phyloP scores from a whole-genome alignment of 1,140 invertebrate genomes.

The Maniola jurtina region DNA sequence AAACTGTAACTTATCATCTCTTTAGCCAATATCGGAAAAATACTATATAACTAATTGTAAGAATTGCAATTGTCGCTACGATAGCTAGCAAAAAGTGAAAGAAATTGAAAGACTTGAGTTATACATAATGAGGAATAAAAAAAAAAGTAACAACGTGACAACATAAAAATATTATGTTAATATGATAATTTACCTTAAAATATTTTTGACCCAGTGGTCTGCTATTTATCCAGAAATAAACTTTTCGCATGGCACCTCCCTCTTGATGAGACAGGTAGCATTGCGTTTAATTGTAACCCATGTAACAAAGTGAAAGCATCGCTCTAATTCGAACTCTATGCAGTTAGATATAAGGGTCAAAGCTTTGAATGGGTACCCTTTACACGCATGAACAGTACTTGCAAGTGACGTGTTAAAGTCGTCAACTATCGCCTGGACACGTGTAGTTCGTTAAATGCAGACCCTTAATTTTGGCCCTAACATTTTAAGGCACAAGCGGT shows the following conservation, averaged over 20 bases:
- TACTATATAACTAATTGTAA: too few relatives aligned
- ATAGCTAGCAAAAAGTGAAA: too few relatives aligned
- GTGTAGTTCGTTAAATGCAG: slow-evolving; percentile 52
- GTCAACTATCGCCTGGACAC: slow-evolving; percentile 44
- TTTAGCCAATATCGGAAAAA: too few relatives aligned
- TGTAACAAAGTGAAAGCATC: background rate
- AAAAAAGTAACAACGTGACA: too few relatives aligned
- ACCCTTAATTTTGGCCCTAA: slow-evolving; percentile 38
- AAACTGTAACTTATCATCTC: too few relatives aligned
- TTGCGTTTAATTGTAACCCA: background rate
- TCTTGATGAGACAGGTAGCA: background rate
- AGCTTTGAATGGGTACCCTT: background rate
- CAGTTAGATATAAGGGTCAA: background rate
- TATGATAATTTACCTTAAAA: too few relatives aligned
- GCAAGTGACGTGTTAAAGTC: slow-evolving; percentile 45
- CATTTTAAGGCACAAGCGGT: slow-evolving; percentile 22
- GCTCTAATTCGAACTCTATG: slow-evolving; percentile 8
- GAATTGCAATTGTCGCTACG: too few relatives aligned
- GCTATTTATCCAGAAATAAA: background rate
- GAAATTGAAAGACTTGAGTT: too few relatives aligned
- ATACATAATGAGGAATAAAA: too few relatives aligned
- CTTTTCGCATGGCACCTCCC: too few relatives aligned
- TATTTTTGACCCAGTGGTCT: background rate
- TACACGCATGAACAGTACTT: slow-evolving; percentile 25
- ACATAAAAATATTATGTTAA: too few relatives aligned